phyloP scores from a whole-genome alignment of 2,797 vertebrate species.

The Cyclura pinguis region DNA sequence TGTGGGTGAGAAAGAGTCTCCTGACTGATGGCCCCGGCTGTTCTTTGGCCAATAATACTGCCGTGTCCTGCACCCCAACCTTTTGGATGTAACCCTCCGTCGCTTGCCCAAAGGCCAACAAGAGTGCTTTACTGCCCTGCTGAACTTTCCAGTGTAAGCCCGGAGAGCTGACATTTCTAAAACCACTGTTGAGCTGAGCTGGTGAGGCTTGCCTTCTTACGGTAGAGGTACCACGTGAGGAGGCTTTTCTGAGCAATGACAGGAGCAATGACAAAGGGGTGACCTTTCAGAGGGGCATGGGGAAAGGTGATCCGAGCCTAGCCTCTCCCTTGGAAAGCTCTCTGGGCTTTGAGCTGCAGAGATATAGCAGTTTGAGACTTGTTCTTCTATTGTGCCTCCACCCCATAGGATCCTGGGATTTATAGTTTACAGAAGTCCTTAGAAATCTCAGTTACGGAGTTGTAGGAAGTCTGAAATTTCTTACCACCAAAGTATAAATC shows the following conservation, averaged over 20 bases:
- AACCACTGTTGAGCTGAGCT: conserved; percentile 11
- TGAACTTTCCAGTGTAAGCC: conserved; percentile 28
- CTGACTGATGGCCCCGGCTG: not conserved
- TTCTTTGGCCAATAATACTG: conserved; percentile 40
- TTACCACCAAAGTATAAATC: no score
- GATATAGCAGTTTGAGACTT: no score
- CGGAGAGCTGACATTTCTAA: conserved; percentile 65
- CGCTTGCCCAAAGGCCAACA: conserved; percentile 51
- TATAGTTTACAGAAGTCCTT: no score
- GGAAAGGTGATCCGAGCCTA: not conserved
- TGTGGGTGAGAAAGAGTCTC: not conserved
- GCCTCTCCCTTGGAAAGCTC: no score
- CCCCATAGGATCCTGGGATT: no score
- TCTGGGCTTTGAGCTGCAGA: no score
- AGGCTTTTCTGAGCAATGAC: not conserved
- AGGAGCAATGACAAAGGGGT: not conserved
- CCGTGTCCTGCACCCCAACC: conserved; percentile 42
- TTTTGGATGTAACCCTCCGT: conserved; percentile 58
- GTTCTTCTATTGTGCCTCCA: no score
- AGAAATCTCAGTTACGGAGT: no score
- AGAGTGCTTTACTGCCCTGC: not conserved
- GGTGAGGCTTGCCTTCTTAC: not conserved
- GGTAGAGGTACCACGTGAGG: no score
- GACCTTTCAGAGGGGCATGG: conserved; percentile 1
- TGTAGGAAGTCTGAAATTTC: no score